These are phyloP conservation scores for Drosophila nigromelanica DNA, from an alignment of 1,140 invertebrate genomes.

Conservation along the genomic window DNA sequence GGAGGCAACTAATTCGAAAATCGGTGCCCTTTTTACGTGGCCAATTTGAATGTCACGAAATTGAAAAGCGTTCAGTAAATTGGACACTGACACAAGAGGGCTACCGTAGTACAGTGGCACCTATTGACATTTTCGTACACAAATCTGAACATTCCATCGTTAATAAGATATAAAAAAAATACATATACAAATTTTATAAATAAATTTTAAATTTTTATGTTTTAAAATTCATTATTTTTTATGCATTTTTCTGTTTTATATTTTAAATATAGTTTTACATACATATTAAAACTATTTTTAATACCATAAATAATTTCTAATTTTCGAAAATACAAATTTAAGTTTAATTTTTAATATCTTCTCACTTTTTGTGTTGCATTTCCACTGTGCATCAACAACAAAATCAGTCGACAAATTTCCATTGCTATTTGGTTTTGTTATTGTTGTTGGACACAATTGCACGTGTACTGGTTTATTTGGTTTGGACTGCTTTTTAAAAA, in stretches of 20 bases:
- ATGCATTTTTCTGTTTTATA: not conserved
- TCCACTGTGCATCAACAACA: slow-evolving; percentile 10
- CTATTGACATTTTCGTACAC: not conserved
- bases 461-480: slow-evolving; percentile 32
- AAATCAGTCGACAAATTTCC: slow-evolving; percentile 10
- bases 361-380: not conserved
- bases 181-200: no score
- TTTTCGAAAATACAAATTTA: no score
- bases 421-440: slow-evolving; percentile 3
- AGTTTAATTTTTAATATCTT: no score
- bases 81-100: slow-evolving; percentile 47
- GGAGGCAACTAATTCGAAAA: slow-evolving; percentile 27
- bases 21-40: slow-evolving; percentile 59
- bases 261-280: no score
- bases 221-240: not conserved
- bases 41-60: slow-evolving; percentile 74
- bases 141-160: not conserved
- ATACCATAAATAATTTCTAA: no score
- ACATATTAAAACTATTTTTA: no score
- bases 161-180: not conserved
- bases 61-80: slow-evolving; percentile 58
- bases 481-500: slow-evolving; percentile 16
- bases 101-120: slow-evolving; percentile 50
- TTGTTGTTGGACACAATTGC: slow-evolving; percentile 37
- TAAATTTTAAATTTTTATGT: no score